phyloP scores from a whole-genome alignment of 2,797 vertebrate genomes.

The Gambusia yucatana region DNA sequence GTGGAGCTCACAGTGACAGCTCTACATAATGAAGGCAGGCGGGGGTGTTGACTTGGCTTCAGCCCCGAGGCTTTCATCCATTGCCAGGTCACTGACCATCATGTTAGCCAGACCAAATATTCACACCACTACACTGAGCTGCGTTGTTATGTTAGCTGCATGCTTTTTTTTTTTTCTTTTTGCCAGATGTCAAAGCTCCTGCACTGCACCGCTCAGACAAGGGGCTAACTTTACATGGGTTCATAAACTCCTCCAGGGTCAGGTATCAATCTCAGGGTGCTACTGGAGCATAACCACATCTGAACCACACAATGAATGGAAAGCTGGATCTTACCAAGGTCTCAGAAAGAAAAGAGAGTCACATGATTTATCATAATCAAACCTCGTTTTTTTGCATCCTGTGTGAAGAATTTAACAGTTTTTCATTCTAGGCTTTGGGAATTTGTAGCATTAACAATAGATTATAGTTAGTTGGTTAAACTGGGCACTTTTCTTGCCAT shows the following conservation, averaged over 20 bases:
- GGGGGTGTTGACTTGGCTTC: conserved; percentile 52
- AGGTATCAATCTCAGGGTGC: conserved; percentile 20
- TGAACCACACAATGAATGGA: conserved; percentile 1
- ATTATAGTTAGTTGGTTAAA: background rate
- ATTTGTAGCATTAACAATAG: background rate
- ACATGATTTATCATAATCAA: conserved; percentile 27
- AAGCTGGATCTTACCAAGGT: background rate
- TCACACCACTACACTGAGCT: conserved; percentile 34
- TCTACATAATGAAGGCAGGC: conserved; percentile 63
- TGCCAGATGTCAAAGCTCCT: conserved; percentile 52
- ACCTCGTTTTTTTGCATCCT: conserved; percentile 10
- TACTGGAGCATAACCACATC: background rate
- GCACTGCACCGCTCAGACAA: conserved; percentile 16
- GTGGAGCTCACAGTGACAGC: conserved; percentile 52
- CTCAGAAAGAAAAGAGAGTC: conserved; percentile 2
- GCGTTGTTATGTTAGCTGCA: conserved; percentile 19
- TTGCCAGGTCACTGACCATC: conserved; percentile 70
- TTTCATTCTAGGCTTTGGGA: background rate
- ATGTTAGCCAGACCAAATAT: conserved; percentile 47
- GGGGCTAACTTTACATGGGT: conserved; percentile 22
- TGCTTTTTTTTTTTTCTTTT: background rate
- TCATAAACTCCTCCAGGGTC: conserved; percentile 20
- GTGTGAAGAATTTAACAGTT: background rate
- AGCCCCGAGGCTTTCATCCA: conserved; percentile 53
- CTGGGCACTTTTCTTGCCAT: conserved; percentile 26